Evolutionary conservation across 2,797 vertebrate species (phyloP), one percentile per base, ranked within the genome.

Genomic region (Ctenosaura bakeri): DNA sequence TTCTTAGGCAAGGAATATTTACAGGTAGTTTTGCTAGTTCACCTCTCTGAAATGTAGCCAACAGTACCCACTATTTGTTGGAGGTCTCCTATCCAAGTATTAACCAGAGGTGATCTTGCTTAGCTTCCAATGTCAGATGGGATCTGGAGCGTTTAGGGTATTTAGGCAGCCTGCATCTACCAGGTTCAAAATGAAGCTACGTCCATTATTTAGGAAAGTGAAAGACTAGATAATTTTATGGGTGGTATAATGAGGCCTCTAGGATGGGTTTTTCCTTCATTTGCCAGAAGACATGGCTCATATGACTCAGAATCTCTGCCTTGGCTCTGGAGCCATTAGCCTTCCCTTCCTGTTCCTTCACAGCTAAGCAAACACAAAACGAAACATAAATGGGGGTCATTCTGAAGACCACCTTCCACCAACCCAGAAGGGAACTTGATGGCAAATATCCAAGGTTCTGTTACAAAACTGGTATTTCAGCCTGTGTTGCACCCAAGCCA

Each of bases 131-230:
- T 1, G 12, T 54, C 52, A 54, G 52, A 54, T 12, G 12, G 52
- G 52, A 54, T 54, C 52, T 54, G 7, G 52, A 9, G 52, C 52
- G 4, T 54, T 54, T 54, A 54, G 52, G 52, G 8, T 56, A 56
- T 56, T 56, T 56, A 56, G 13, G 54, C 13, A 4, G 71, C 13
- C 14, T 86, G 13, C 1, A 42, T 80, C 69, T 91, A 22, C 64
- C 79, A 29, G 66, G 7, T 10, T 4, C 35, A 77, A 90, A 91
- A 90, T 87, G 0, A 38, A 90, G 83, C 3, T 80, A 87, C 93
- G 77, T 73, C 0, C 14, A 66, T 4, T 54, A 66, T 4, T 54
- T 78, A n/a, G 42, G 2, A 38, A 52, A 88, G 46, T 56, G 54
- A 32, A 52, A n/a, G 10, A 66, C 50, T n/a, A 13, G 16, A 71